Evolutionary conservation across 2,888 invertebrate species (phyloP), one percentile per base, ranked within the genome.

Genomic region (Nezara viridula): DNA sequence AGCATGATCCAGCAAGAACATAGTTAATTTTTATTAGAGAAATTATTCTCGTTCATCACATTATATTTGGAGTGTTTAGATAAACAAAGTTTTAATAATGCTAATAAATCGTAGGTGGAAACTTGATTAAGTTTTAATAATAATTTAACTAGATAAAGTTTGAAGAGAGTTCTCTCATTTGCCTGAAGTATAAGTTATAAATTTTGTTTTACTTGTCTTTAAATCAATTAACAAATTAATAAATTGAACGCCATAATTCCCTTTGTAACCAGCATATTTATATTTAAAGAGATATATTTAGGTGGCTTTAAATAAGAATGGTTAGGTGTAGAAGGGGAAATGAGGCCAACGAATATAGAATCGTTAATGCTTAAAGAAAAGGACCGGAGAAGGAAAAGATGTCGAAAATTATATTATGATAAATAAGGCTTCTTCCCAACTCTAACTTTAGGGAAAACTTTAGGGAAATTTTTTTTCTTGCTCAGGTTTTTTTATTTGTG

Each of bases 321-420:
- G 19, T 73, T 73, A 19, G 19, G 37, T 14, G 5, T 12, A 14
- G 27, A 10, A 37, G 37, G 5, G 21, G 24, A 73, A 73, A 19
- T 0, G 37, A 73, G 32, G 37, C 6, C 66, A 73, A 19, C 14
- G 21, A 7, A 73, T 60, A 60, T 60, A 27, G 32, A 37, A 37
- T 73, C 66, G 19, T 21, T 73, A 73, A 37, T 37, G 66, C 19
- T 73, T 73, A 73, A 73, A 37, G 66, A 73, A 73, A 73, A 19
- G 37, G 37, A 27, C 27, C 27, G 37, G 16, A 7, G 66, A 37
- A 37, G 32, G 66, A 73, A 21, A 73, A 73, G 32, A 37, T 73
- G 32, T 37, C 66, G 32, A 73, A 73, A 73, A 73, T 37, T 37
- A 32, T 32, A 73, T 73, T 73, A 37, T 73, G 66, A 73, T 73